Evolutionary conservation across 2,888 invertebrate species (phyloP).

Genomic region (Hyposoter didymator): DNA sequence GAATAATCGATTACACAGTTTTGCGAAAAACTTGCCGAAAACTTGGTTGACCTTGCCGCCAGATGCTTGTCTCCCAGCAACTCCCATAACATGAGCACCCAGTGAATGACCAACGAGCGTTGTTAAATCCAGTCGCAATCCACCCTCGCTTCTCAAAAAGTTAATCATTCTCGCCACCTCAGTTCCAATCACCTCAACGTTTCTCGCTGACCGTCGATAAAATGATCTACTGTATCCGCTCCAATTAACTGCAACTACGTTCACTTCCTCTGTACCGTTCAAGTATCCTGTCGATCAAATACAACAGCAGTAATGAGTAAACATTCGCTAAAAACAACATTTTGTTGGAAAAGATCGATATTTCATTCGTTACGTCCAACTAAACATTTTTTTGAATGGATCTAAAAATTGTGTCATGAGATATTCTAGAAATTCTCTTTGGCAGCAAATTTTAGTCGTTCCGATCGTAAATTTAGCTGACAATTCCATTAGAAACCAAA

Average conservation of each 20-base stretch:
- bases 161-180: slow-evolving; percentile 4
- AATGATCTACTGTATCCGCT: background rate
- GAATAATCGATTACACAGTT: background rate
- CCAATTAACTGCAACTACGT: slow-evolving; percentile 18
- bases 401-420: no score
- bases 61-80: background rate
- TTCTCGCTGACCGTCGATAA: background rate
- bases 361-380: no score
- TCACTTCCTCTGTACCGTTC: background rate
- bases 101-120: slow-evolving; percentile 38
- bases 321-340: no score
- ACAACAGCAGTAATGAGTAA: background rate
- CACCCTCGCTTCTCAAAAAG: background rate
- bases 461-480: no score
- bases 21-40: slow-evolving; percentile 2
- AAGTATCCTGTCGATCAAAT: slow-evolving; percentile 5
- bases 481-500: no score
- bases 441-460: no score
- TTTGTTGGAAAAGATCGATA: no score
- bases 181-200: background rate
- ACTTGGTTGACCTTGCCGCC: background rate
- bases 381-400: no score
- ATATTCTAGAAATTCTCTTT: no score
- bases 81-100: slow-evolving; percentile 22
- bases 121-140: background rate